Conservation (phyloP, 1,140 invertebrate genomes). For the Meteorus sp. region DNA sequence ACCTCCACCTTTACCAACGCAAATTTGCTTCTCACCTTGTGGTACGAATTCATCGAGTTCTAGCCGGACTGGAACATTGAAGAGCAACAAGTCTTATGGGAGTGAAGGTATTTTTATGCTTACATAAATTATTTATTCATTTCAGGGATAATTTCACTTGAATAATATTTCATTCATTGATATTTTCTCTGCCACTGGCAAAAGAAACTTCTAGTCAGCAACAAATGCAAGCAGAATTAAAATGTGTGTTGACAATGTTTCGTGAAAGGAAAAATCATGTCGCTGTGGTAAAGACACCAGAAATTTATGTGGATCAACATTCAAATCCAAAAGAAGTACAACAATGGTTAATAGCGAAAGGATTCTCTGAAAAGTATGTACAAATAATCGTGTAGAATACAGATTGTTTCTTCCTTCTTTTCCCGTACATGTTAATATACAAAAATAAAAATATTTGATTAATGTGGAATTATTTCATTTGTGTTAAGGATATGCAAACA, state of each 20-base stretch:
- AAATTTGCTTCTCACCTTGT: slow-evolving; percentile 36
- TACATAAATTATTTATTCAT: neutral
- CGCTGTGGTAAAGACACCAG: slow-evolving; percentile 70
- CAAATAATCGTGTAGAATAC: no score
- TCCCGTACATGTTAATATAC: neutral
- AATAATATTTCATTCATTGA: no score
- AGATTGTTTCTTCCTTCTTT: no score
- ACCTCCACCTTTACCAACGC: slow-evolving; percentile 41
- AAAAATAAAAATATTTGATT: neutral
- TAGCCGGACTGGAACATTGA: slow-evolving; percentile 34
- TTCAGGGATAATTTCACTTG: slow-evolving; percentile 39
- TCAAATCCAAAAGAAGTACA: slow-evolving; percentile 70
- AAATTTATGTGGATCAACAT: slow-evolving; percentile 70
- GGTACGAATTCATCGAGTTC: slow-evolving; percentile 37
- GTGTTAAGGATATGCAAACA: slow-evolving; percentile 62
- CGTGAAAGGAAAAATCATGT: slow-evolving; percentile 63
- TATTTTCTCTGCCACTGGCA: no score
- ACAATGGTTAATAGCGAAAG: slow-evolving; percentile 75
- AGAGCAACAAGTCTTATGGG: slow-evolving; percentile 31
- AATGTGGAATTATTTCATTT: slow-evolving; percentile 26
- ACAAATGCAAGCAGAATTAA: slow-evolving; percentile 72
- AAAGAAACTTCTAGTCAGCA: slow-evolving; percentile 42
- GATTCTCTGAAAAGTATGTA: slow-evolving; percentile 65
- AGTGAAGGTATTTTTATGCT: slow-evolving; percentile 21
- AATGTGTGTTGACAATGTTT: slow-evolving; percentile 64